Conservation (phyloP, 2,797 vertebrate species). For the Lycodopsis pacificus region DNA sequence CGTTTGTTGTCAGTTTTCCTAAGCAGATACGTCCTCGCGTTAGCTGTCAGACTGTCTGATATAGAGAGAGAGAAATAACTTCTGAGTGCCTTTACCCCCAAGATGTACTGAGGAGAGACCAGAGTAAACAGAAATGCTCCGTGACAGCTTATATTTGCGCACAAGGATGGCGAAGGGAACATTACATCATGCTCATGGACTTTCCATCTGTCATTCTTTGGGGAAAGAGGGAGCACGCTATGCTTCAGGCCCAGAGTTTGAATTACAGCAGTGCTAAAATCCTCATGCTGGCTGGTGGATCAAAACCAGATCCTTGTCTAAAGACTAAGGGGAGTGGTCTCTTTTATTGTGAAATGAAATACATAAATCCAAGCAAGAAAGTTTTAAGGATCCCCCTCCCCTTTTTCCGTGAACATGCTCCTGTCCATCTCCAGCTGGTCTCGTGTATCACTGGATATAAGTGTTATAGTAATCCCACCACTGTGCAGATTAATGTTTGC, state of each 20-base stretch:
- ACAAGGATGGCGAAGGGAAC: slow-evolving; percentile 39
- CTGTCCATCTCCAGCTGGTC: slow-evolving; percentile 25
- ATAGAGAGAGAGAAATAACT: slow-evolving; percentile 35
- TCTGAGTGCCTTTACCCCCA: slow-evolving; percentile 50
- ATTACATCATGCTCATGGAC: slow-evolving; percentile 55
- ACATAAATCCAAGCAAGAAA: background rate
- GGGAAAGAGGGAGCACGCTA: slow-evolving; percentile 20
- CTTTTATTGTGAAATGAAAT: background rate
- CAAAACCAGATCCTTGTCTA: slow-evolving; percentile 25
- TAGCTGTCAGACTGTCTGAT: slow-evolving; percentile 56
- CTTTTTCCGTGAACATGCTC: background rate
- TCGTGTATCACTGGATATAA: slow-evolving; percentile 11
- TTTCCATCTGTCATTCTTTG: slow-evolving; percentile 52
- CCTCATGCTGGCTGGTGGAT: slow-evolving; percentile 41
- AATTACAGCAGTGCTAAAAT: slow-evolving; percentile 36
- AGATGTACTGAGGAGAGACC: slow-evolving; percentile 48
- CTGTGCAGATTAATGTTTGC: slow-evolving; percentile 65
- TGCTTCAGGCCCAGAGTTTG: slow-evolving; percentile 32
- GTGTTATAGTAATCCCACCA: slow-evolving; percentile 42
- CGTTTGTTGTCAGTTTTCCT: slow-evolving; percentile 61
- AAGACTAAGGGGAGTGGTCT: background rate
- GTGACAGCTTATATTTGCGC: slow-evolving; percentile 56
- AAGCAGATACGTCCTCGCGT: slow-evolving; percentile 49
- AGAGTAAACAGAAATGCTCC: slow-evolving; percentile 61
- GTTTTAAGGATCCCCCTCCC: background rate